phyloP scores from a whole-genome alignment of 2,888 invertebrate species.

The Pollenia angustigena region DNA sequence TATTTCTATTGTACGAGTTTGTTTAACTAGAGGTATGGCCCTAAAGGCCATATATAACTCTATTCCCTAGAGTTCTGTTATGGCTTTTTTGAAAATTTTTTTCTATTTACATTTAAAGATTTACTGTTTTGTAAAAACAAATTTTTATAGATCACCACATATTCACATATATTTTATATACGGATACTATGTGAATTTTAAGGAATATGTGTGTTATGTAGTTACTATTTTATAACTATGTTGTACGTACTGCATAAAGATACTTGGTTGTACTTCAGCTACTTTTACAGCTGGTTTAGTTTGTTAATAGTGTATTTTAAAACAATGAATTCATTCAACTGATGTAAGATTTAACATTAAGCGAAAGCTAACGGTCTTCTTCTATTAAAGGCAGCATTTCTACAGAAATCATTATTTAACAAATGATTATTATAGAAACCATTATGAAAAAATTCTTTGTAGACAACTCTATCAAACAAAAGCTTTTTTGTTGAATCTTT shows the following conservation, averaged over 20 bases:
- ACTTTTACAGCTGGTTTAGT: conserved; percentile 6
- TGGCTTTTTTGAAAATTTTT: conserved; percentile 23
- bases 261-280: neutral
- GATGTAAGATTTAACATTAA: too few species aligned
- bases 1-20: conserved; percentile 46
- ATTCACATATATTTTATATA: conserved; percentile 24
- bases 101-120: conserved; percentile 44
- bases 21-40: conserved; percentile 55
- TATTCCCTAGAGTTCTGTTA: conserved; percentile 63
- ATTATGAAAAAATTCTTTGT: too few species aligned
- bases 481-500: too few species aligned
- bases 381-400: neutral
- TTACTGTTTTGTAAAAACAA: conserved; percentile 63
- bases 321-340: neutral
- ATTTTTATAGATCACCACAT: conserved; percentile 67
- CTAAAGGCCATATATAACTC: conserved; percentile 58
- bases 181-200: neutral
- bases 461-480: too few species aligned
- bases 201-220: conserved; percentile 1
- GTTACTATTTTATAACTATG: conserved; percentile 30
- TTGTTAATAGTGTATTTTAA: neutral
- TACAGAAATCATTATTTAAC: neutral
- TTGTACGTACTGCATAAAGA: neutral
- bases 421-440: too few species aligned
- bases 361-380: too few species aligned